Evolutionary conservation across 2,888 invertebrate genomes (phyloP).

Genomic region (Leptura quadrifasciata): DNA sequence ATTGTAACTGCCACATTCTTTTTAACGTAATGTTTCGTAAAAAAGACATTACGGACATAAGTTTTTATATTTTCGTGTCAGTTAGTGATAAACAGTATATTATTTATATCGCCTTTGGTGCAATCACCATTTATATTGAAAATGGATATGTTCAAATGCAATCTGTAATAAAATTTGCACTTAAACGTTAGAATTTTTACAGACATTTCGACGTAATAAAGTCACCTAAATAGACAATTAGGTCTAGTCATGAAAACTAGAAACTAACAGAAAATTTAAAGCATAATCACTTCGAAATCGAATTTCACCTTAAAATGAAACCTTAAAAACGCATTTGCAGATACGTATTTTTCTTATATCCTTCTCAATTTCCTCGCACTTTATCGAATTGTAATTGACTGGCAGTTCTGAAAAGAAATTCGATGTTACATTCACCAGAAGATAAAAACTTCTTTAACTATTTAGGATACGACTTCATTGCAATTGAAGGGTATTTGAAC

Average conservation of each 20-base stretch:
- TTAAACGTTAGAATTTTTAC: background rate
- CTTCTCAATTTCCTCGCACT: constrained; percentile 65
- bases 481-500: constrained; percentile 46
- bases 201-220: background rate
- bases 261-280: constrained; percentile 52
- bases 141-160: background rate
- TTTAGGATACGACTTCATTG: constrained; percentile 51
- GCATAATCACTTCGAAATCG: constrained; percentile 58
- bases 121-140: background rate
- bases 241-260: constrained; percentile 42
- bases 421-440: constrained; percentile 50
- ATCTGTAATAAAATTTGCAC: background rate
- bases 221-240: constrained; percentile 37
- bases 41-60: too few relatives aligned
- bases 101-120: too few relatives aligned
- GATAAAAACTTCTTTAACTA: constrained; percentile 53
- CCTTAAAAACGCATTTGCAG: constrained; percentile 59
- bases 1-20: too few relatives aligned
- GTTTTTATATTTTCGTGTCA: too few relatives aligned
- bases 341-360: constrained; percentile 61
- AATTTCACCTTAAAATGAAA: constrained; percentile 55
- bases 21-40: too few relatives aligned
- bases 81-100: too few relatives aligned
- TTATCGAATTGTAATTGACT: constrained; percentile 68
- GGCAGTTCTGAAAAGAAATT: constrained; percentile 58